Conservation (phyloP, 2,113 vertebrate species). For the Uropsilus gracilis region DNA sequence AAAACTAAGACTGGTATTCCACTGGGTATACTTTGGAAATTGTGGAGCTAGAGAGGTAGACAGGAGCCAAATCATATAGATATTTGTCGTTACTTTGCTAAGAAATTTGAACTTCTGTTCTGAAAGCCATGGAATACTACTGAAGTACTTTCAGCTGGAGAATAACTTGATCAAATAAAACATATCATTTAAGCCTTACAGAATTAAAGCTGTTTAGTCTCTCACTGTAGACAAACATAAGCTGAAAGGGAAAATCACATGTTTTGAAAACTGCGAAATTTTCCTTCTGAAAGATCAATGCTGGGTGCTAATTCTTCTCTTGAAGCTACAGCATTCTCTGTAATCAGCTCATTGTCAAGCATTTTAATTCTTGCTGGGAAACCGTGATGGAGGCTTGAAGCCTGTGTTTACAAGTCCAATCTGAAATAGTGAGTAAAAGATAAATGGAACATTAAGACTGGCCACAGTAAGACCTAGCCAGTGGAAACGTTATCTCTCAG, state of each 20-base stretch:
- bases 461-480: neutral
- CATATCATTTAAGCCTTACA: constrained; percentile 8
- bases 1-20: neutral
- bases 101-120: constrained; percentile 23
- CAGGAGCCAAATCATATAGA: neutral
- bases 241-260: constrained; percentile 28
- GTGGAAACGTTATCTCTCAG: neutral
- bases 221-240: constrained; percentile 27
- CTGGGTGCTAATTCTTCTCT: constrained; percentile 23
- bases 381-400: neutral
- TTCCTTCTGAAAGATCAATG: constrained; percentile 48
- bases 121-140: constrained; percentile 6
- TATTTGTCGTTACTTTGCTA: neutral
- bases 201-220: constrained; percentile 41
- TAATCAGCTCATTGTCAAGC: constrained; percentile 43
- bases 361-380: constrained; percentile 18
- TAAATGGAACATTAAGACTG: constrained; percentile 11
- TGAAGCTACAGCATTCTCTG: constrained; percentile 15
- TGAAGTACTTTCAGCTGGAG: constrained; percentile 20
- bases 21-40: neutral
- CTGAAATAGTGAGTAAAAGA: constrained; percentile 14
- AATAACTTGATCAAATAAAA: constrained; percentile 48
- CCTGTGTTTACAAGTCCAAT: neutral
- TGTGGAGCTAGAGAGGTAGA: neutral
- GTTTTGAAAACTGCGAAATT: constrained; percentile 69